Conservation (phyloP, 2,888 invertebrate species). For the Strigamia crassipes region DNA sequence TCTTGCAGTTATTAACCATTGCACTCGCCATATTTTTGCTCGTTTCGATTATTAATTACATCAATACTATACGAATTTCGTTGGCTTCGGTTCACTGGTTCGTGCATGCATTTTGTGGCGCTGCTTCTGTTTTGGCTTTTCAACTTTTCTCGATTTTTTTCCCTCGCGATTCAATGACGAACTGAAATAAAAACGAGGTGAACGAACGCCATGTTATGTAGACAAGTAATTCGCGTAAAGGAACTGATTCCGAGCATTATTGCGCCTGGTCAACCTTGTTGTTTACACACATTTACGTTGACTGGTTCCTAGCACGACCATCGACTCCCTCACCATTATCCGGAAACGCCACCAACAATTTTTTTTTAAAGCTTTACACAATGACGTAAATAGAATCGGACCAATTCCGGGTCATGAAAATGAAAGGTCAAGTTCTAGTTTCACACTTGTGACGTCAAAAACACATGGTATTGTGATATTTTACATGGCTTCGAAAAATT, state of each 20-base stretch:
- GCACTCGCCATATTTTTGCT: slow-evolving; percentile 19
- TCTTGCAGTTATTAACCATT: slow-evolving; percentile 36
- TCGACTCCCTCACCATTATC: slow-evolving; percentile 14
- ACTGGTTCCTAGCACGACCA: slow-evolving; percentile 3
- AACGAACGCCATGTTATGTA: neutral
- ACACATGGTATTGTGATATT: neutral
- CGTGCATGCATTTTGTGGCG: neutral
- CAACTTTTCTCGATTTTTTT: neutral
- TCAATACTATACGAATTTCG: slow-evolving; percentile 1
- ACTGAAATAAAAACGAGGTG: slow-evolving; percentile 13
- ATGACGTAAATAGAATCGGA: slow-evolving; percentile 1
- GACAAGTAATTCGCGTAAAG: neutral
- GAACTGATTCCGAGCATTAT: neutral
- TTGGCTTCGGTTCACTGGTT: slow-evolving; percentile 28
- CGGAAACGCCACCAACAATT: slow-evolving; percentile 22
- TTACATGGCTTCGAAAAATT: neutral
- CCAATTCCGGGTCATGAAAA: neutral
- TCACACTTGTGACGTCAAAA: neutral
- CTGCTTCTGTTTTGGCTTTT: neutral
- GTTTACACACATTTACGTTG: slow-evolving; percentile 15
- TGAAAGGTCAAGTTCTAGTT: slow-evolving; percentile 12
- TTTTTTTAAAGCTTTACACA: neutral
- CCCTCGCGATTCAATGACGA: neutral
- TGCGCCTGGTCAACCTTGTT: slow-evolving; percentile 11
- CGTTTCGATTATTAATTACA: neutral